phyloP scores from a whole-genome alignment of 2,113 vertebrate species.

The Phodopus roborovskii region DNA sequence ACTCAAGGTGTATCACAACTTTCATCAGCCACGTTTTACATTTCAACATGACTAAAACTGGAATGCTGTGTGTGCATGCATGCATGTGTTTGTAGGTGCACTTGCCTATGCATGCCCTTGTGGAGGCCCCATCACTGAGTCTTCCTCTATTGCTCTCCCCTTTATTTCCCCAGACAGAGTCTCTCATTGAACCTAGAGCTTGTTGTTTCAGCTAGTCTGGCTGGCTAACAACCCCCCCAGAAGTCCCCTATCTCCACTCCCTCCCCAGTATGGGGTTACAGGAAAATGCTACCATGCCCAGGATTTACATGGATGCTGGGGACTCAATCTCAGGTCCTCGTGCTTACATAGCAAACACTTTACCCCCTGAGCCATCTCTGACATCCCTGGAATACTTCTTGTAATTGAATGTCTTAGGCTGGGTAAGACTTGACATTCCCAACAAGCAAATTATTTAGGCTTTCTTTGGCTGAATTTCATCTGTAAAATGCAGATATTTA shows the following conservation, averaged over 20 bases:
- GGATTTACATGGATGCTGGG: not conserved
- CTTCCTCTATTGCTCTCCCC: not conserved
- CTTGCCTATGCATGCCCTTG: not conserved
- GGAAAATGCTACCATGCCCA: not conserved
- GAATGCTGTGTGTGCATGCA: not conserved
- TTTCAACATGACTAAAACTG: slow-evolving; percentile 27
- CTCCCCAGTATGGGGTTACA: not conserved
- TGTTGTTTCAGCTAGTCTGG: not conserved
- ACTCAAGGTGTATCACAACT: not conserved
- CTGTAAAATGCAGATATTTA: slow-evolving; percentile 46
- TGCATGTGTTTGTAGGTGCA: not conserved
- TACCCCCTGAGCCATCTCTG: not conserved
- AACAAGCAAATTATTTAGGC: slow-evolving; percentile 22
- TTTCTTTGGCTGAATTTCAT: slow-evolving; percentile 34
- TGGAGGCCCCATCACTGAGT: not conserved
- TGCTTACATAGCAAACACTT: not conserved
- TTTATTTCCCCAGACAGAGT: not conserved
- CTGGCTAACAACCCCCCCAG: not conserved
- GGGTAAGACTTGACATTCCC: not conserved
- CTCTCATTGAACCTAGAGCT: not conserved
- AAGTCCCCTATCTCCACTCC: accelerated
- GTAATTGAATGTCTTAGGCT: not conserved
- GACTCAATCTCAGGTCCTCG: not conserved
- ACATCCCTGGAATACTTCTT: not conserved
- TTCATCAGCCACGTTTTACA: slow-evolving; percentile 35